These are phyloP conservation scores for Sarotherodon lohbergeri DNA, from an alignment of 2,113 vertebrate genomes.

Conservation along the genomic window DNA sequence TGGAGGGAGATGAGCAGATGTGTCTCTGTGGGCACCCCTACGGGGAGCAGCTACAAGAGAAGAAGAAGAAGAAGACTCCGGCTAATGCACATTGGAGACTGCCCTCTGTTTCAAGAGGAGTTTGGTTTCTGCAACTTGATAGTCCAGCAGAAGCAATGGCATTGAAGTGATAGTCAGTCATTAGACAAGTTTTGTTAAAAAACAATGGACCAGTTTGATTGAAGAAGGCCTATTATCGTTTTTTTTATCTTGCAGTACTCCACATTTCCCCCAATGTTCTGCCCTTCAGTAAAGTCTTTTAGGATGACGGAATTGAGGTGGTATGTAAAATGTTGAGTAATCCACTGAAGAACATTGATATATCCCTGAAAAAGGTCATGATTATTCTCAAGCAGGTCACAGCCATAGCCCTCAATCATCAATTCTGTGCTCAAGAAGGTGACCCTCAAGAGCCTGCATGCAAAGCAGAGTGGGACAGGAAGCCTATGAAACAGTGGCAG, in stretches of 20 bases:
- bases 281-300: slow-evolving; percentile 15
- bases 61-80: not conserved
- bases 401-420: not conserved
- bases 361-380: slow-evolving; percentile 36
- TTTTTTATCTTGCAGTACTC: slow-evolving; percentile 43
- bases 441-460: slow-evolving; percentile 61
- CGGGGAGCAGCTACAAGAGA: not conserved
- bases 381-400: not conserved
- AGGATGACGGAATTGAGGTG: slow-evolving; percentile 53
- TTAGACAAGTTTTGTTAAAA: not conserved
- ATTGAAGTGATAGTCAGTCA: slow-evolving; percentile 55
- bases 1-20: not conserved
- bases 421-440: not conserved
- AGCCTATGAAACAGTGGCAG: not conserved
- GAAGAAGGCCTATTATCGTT: not conserved
- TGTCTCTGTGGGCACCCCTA: not conserved
- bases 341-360: not conserved
- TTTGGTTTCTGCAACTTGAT: not conserved
- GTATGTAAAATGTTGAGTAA: slow-evolving; percentile 35
- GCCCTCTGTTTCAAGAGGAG: slow-evolving; percentile 36
- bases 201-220: too few relatives aligned
- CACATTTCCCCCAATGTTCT: slow-evolving; percentile 38
- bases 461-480: slow-evolving; percentile 53
- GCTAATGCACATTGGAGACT: not conserved
- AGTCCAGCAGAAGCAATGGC: slow-evolving; percentile 51